These are phyloP conservation scores for Sphaerophoria rueppellii DNA, from an alignment of 2,888 invertebrate genomes.

Conservation along the genomic window DNA sequence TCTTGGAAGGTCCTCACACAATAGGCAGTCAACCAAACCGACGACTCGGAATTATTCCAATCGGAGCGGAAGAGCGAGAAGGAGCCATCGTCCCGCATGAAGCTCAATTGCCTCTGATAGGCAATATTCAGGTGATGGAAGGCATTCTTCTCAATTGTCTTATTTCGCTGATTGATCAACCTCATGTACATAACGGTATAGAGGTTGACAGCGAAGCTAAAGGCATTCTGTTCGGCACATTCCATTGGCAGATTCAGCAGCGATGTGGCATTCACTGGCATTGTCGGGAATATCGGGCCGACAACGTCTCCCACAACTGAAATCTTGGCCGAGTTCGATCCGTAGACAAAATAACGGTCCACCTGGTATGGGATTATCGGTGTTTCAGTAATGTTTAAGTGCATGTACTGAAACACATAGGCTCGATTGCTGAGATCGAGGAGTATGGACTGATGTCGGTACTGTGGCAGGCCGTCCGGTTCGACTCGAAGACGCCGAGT, in stretches of 20 bases:
- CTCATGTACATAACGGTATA: conserved; percentile 94
- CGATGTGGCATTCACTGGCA: conserved; percentile 93
- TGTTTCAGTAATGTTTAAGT: conserved; percentile 94
- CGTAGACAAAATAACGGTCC: conserved; percentile 93
- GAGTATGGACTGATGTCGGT: conserved; percentile 93
- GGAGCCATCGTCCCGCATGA: conserved; percentile 93
- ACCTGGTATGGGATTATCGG: conserved; percentile 94
- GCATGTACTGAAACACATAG: conserved; percentile 94
- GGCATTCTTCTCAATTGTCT: conserved; percentile 88
- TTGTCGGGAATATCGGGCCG: conserved; percentile 93
- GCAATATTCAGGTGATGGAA: conserved; percentile 93
- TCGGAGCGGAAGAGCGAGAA: conserved; percentile 94
- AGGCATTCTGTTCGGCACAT: conserved; percentile 95
- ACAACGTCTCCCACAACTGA: conserved; percentile 93
- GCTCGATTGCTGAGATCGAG: conserved; percentile 94
- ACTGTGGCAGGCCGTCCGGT: conserved; percentile 93
- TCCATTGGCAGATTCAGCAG: conserved; percentile 90
- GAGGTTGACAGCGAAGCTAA: conserved; percentile 95
- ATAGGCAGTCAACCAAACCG: conserved; percentile 95
- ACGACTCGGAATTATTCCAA: conserved; percentile 92
- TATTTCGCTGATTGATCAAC: conserved; percentile 91
- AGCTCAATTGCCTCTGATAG: conserved; percentile 93
- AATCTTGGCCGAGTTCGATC: conserved; percentile 90
- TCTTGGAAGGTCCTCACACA: conserved; percentile 92
- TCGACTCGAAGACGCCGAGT: conserved; percentile 86